Conservation (phyloP, 2,888 invertebrate species). For the Neoascia interrupta region DNA sequence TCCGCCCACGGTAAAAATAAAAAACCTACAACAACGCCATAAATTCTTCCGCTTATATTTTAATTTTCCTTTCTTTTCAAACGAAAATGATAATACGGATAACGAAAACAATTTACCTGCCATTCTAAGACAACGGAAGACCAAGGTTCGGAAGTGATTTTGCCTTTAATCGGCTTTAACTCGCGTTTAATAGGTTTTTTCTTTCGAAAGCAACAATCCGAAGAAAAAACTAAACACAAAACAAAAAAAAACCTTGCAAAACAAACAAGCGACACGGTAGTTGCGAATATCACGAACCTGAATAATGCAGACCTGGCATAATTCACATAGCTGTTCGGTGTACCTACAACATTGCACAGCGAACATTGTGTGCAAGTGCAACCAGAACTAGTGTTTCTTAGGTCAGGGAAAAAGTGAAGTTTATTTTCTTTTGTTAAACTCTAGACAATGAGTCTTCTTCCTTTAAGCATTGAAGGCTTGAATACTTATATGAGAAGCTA, state of each 20-base stretch:
- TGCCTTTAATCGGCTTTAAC: conserved; percentile 12
- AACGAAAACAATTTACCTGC: not conserved
- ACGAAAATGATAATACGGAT: not conserved
- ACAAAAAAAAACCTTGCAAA: too few species aligned
- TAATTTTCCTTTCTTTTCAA: conserved; percentile 11
- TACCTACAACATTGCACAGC: not conserved
- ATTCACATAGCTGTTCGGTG: conserved; percentile 2
- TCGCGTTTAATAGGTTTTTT: conserved; percentile 58
- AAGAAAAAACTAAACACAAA: too few species aligned
- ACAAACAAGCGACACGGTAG: conserved; percentile 42
- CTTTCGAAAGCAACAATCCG: conserved; percentile 65
- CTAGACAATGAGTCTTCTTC: too few species aligned
- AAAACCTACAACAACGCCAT: not conserved
- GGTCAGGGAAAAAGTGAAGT: conserved; percentile 34
- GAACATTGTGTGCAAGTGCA: conserved; percentile 14
- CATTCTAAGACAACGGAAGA: conserved; percentile 20
- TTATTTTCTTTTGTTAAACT: not conserved
- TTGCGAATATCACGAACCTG: not conserved
- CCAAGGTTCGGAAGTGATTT: conserved; percentile 10
- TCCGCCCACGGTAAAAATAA: too few species aligned
- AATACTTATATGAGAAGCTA: too few species aligned
- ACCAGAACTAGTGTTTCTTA: conserved; percentile 16
- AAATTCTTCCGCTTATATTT: conserved; percentile 6
- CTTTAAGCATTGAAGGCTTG: too few species aligned
- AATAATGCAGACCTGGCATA: conserved; percentile 24